Evolutionary conservation across 2,888 invertebrate species (phyloP).

Genomic region (Isoperla grammatica): DNA sequence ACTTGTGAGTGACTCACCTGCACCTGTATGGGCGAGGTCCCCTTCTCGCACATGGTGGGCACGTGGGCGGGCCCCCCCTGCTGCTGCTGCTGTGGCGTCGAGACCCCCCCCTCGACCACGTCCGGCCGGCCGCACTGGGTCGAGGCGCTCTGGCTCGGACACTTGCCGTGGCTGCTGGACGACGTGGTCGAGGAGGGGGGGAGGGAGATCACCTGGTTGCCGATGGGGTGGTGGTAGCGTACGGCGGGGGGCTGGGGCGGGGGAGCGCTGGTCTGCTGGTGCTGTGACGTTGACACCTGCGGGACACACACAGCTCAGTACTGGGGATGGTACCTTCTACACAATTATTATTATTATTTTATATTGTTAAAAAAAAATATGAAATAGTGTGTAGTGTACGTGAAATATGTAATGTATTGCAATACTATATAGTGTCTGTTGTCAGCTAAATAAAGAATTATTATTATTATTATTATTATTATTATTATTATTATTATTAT

Average conservation of each 20-base stretch:
- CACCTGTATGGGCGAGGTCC: constrained; percentile 39
- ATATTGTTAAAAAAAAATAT: too few relatives aligned
- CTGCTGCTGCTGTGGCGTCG: too few relatives aligned
- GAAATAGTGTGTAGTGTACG: too few relatives aligned
- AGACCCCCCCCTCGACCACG: too few relatives aligned
- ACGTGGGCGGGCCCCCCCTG: not conserved
- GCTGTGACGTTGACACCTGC: not conserved
- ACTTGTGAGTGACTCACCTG: too few relatives aligned
- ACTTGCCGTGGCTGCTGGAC: constrained; percentile 24
- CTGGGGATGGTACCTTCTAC: too few relatives aligned
- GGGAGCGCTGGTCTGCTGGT: constrained; percentile 22
- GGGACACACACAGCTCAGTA: not conserved
- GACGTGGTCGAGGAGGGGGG: constrained; percentile 26
- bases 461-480: too few relatives aligned
- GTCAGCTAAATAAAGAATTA: too few relatives aligned
- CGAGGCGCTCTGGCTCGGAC: constrained; percentile 36
- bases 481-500: too few relatives aligned
- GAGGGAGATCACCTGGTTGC: constrained; percentile 43
- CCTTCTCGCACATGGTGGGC: constrained; percentile 27
- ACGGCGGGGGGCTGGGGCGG: constrained; percentile 31
- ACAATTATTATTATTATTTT: too few relatives aligned
- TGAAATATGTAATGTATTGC: too few relatives aligned
- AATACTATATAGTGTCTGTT: too few relatives aligned
- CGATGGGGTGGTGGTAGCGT: constrained; percentile 44
- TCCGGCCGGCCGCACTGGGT: constrained; percentile 7